Base-by-base conservation (phyloP, 2,113 vertebrate species). In the Rhinopomastus cyanomelas region DNA sequence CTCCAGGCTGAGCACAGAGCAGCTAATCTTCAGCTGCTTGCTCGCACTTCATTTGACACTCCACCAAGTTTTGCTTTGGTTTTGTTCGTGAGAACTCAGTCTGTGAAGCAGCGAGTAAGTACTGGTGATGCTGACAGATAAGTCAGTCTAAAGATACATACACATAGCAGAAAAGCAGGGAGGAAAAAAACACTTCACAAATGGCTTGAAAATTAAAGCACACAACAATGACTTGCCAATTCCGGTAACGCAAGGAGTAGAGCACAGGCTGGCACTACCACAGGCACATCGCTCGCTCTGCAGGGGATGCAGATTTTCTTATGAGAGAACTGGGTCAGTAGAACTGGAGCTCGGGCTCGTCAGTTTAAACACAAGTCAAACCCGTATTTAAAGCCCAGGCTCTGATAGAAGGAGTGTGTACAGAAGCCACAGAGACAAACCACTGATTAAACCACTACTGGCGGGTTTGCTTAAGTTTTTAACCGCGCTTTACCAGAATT, bases 311-410 rank as follows among this genome's bases (percentile, higher is more conserved):
- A 80, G 36, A 55, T 69, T 37, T 65, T 68, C 81, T 2, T 3
- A 23, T 60, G 48, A 48, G 82, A 89, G 37, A 94, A 92, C n/a
- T 89, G 52, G 88, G 85, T 93, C 88, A 94, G 82, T 81, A 56
- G 88, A 74, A 74, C 76, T 81, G 73, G 39, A 89, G 48, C 59
- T 56, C 52, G 67, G 32, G 34, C 67, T 83, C 82, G 55, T 69
- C 82, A 57, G 27, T 72, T 72, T 42, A 46, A 93, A 68, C 57
- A 64, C 44, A 53, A 74, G 51, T 32, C 61, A 65, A 79, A 25
- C 44, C 14, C n/a, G 34, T 10, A 8, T n/a, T 77, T 34, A 64
- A 89, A 90, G 3, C 16, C 13, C 42, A 71, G 56, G 18, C 36
- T 86, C 61, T 90, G 52, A 81, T 29, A 44, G 68, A 67, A 83